Base-by-base conservation (phyloP, 2,888 invertebrate species). In the Chrysina gloriosa region DNA sequence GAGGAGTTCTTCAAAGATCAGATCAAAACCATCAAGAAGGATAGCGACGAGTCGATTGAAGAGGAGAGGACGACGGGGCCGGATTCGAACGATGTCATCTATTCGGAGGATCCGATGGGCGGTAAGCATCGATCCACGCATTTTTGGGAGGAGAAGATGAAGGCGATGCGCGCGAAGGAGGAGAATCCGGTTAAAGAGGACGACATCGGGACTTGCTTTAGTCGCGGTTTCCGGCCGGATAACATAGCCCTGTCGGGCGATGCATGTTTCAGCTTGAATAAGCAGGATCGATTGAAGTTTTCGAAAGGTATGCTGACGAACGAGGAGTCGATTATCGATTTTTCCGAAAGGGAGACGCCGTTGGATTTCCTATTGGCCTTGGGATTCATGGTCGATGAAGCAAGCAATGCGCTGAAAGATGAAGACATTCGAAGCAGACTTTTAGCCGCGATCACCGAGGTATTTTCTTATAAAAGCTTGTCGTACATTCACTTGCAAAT, bases 321-420 rank as follows among this genome's bases (percentile, higher is more conserved):
- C 23, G 66, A 73, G 5, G 72, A 73, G 54, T 70, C 73, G 25
- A 71, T 75, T n/a, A 77, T 78, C 27, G 75, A 76, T 63, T 77
- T 78, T 68, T 78, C 78, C 2, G 78, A 78, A 65, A 69, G 76
- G 7, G 75, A 77, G 36, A 76, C 75, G 2, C 75, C 77, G 1
- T 67, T 78, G 19, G 78, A 78, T 58, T 78, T 73, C 68, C 69
- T 78, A 25, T 65, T 78, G 7, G 76, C 75, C 21, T 71, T 78
- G 23, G 78, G 78, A 14, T 78, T 77, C 63, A 77, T 77, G 70
- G 76, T 78, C 4, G 78, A 78, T 64, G 77, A 77, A 64, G 77
- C 77, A 6, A 77, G 76, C 54, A 77, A 76, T 42, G 77, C 77
- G 19, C 71, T 78, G 31, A 77, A 76, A 68, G 77, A 77, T 69